Percentiles rank a stretch among this genome's conserved stretches.
These are phyloP conservation scores for Eurystomus gularis DNA, from an alignment of 2,113 vertebrate genomes.

Conservation along the genomic window DNA sequence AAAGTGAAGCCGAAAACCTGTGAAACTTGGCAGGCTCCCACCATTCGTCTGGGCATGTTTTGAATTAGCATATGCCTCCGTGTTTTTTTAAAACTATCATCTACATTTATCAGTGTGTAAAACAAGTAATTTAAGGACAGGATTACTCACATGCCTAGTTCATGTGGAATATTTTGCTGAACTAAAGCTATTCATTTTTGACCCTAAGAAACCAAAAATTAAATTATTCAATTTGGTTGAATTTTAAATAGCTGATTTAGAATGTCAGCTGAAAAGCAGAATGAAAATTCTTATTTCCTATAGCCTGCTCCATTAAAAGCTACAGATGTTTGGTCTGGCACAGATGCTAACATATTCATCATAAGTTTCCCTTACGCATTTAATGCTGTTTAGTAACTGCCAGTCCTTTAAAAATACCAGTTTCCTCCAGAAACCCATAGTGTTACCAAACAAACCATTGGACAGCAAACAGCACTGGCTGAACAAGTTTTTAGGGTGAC, in stretches of 20 bases:
- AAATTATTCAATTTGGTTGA: background rate
- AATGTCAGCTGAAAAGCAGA: background rate
- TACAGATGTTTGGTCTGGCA: constrained; percentile 57
- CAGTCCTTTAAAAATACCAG: constrained; percentile 9
- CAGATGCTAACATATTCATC: background rate
- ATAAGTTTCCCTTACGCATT: background rate
- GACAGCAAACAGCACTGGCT: background rate
- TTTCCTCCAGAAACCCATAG: background rate
- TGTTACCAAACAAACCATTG: background rate
- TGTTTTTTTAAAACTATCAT: background rate
- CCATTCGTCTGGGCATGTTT: background rate
- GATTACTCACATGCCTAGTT: background rate
- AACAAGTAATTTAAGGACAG: background rate
- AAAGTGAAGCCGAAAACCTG: background rate
- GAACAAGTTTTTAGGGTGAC: background rate
- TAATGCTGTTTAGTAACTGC: constrained; percentile 24
- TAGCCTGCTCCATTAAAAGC: constrained; percentile 15
- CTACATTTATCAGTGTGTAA: background rate
- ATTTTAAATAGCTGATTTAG: constrained; percentile 8
- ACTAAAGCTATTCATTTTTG: background rate
- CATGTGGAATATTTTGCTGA: background rate
- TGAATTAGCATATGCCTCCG: background rate
- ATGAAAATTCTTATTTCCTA: background rate
- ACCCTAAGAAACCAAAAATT: background rate
- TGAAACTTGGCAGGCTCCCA: background rate